Percentiles rank a stretch among this genome's conserved stretches.
These are phyloP conservation scores for Drosophila albomicans DNA, from an alignment of 1,140 invertebrate genomes.

Conservation along the genomic window DNA sequence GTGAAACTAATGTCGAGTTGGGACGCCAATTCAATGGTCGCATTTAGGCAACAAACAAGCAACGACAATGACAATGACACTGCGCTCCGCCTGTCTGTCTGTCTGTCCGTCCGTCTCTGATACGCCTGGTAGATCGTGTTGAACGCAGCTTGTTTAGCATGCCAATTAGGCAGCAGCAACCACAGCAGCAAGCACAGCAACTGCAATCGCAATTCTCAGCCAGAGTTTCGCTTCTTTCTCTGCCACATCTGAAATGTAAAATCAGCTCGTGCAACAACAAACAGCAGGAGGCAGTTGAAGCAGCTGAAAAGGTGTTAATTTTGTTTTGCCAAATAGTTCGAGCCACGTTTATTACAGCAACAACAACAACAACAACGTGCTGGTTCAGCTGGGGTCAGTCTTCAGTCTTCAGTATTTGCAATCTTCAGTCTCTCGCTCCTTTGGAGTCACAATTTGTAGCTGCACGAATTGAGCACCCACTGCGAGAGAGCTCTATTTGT, in stretches of 20 bases:
- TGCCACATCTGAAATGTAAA: conserved; percentile 75
- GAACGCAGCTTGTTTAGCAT: conserved; percentile 83
- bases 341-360: conserved; percentile 67
- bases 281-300: conserved; percentile 63
- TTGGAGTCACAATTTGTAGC: conserved; percentile 66
- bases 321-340: conserved; percentile 72
- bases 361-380: conserved; percentile 55
- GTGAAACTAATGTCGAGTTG: conserved; percentile 72
- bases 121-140: conserved; percentile 81
- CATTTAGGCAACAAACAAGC: conserved; percentile 64
- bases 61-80: conserved; percentile 61
- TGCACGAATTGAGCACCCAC: conserved; percentile 65
- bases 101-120: conserved; percentile 48
- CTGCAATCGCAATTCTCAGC: conserved; percentile 50
- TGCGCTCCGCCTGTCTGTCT: conserved; percentile 12
- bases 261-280: conserved; percentile 73
- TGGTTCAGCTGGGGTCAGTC: conserved; percentile 73
- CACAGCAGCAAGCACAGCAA: conserved; percentile 39
- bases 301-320: conserved; percentile 78
- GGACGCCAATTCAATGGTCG: conserved; percentile 55
- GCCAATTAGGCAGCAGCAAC: conserved; percentile 72
- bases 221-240: conserved; percentile 1
- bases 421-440: not conserved
- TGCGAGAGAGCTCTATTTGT: conserved; percentile 53
- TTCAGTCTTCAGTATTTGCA: not conserved